These are phyloP conservation scores for Caenorhabditis sp. DNA, from an alignment of 2,888 invertebrate species.

Conservation along the genomic window DNA sequence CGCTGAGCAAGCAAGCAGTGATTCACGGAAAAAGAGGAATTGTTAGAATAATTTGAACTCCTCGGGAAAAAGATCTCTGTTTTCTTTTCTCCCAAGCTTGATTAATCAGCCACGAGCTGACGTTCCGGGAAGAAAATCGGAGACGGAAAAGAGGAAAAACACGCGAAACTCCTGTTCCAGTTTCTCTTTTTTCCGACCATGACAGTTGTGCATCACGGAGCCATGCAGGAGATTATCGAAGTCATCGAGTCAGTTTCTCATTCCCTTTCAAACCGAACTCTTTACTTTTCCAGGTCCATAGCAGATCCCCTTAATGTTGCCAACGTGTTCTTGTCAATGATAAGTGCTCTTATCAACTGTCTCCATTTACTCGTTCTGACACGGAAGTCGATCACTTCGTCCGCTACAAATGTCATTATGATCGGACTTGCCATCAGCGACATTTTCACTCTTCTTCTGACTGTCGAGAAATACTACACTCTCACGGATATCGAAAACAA, in stretches of 20 bases:
- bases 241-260: background rate
- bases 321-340: slow-evolving; percentile 29
- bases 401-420: background rate
- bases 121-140: background rate
- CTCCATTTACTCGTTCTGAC: slow-evolving; percentile 19
- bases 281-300: slow-evolving; percentile 21
- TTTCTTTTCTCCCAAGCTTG: background rate
- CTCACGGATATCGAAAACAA: slow-evolving; percentile 38
- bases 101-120: background rate
- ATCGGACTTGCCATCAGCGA: slow-evolving; percentile 20
- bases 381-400: slow-evolving; percentile 9
- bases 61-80: background rate
- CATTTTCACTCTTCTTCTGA: slow-evolving; percentile 21
- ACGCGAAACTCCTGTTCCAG: background rate
- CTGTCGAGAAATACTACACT: slow-evolving; percentile 26
- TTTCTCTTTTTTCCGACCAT: background rate
- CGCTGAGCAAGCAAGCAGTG: too few relatives aligned
- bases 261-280: background rate
- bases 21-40: background rate
- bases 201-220: too few relatives aligned
- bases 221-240: background rate
- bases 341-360: slow-evolving; percentile 19
- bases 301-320: slow-evolving; percentile 33
- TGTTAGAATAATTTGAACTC: background rate
- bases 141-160: background rate